A percentile compares a stretch with the other conserved stretches of the same genome.
Conservation (phyloP, 2,113 vertebrate species). For the Nymphicus hollandicus region DNA sequence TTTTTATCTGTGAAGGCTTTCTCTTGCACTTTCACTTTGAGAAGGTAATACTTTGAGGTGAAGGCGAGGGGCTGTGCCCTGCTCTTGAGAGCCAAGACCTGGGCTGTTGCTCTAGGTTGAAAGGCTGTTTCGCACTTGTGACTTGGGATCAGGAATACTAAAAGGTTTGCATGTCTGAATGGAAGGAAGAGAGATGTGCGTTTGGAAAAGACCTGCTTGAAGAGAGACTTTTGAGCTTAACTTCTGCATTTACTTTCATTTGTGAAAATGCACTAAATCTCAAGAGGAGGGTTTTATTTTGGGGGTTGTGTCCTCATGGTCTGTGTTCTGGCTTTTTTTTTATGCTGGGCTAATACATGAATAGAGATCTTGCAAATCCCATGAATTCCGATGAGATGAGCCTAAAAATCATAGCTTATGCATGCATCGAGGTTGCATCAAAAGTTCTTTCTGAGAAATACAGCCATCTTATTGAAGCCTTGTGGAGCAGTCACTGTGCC, state of each 20-base stretch:
- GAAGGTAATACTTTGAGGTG: background rate
- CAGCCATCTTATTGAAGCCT: background rate
- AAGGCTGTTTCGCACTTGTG: background rate
- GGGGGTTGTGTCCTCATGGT: background rate
- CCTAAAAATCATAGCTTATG: background rate
- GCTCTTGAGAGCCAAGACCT: background rate
- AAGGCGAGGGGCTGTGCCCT: background rate
- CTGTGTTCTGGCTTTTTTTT: background rate
- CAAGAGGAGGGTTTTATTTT: background rate
- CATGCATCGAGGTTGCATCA: background rate
- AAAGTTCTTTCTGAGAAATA: background rate
- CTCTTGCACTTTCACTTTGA: conserved; percentile 22
- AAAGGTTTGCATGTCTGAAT: background rate
- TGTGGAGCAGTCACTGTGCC: background rate
- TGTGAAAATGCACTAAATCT: background rate
- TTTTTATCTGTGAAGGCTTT: conserved; percentile 42
- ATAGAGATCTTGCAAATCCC: background rate
- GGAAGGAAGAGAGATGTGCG: background rate
- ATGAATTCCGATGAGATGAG: background rate
- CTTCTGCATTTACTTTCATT: background rate
- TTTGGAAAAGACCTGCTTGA: background rate
- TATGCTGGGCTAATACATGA: background rate
- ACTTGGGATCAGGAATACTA: background rate
- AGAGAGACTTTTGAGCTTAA: background rate
- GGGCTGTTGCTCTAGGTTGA: background rate